Base-by-base conservation (phyloP, 2,888 invertebrate species). In the Coelopa pilipes region DNA sequence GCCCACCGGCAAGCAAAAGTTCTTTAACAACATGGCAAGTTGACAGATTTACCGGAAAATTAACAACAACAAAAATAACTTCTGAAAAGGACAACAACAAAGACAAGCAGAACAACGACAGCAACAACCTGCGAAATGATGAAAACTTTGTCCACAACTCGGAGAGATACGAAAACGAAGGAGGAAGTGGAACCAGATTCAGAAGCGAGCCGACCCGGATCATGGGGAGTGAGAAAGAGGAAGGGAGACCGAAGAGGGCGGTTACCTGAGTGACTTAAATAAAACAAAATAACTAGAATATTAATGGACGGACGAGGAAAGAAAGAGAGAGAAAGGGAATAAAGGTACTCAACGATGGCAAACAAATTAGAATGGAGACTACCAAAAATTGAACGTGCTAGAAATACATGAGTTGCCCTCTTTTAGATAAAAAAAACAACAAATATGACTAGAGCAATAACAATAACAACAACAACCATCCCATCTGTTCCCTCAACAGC, bases 1-100 rank as follows among this genome's bases (percentile, higher is more conserved):
- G 24, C 10, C n/a, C 34, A 63, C 46, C 45, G 34, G 45, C 15
- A n/a, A 15, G 21, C 47, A 46, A 50, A 49, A 49, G 49, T 69
- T 50, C n/a, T 62, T 70, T 62, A 49, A 45, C 50, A 70, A 45
- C 53, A 50, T 70, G 57, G 65, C 59, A 70, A 74, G 75, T 77
- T 75, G 77, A 77, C 77, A 75, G 73, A 77, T 74, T 77, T 76
- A 70, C 75, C 74, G 76, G 76, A 77, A 76, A 76, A 76, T 77
- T 77, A 77, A 76, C 73, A 76, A 72, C 73, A 72, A 70, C 70
- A 73, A 73, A 34, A 57, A 55, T 46, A 34, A 34, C 34, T 34
- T 34, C 2, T 34, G 34, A 34, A 34, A 34, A 34, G 34, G 34
- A 34, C 34, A 34, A 34, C 34, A 34, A 34, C 34, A 50, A 11